These are phyloP conservation scores for Brachyhypopomus occidentalis DNA, from an alignment of 2,113 vertebrate genomes.

Conservation along the genomic window DNA sequence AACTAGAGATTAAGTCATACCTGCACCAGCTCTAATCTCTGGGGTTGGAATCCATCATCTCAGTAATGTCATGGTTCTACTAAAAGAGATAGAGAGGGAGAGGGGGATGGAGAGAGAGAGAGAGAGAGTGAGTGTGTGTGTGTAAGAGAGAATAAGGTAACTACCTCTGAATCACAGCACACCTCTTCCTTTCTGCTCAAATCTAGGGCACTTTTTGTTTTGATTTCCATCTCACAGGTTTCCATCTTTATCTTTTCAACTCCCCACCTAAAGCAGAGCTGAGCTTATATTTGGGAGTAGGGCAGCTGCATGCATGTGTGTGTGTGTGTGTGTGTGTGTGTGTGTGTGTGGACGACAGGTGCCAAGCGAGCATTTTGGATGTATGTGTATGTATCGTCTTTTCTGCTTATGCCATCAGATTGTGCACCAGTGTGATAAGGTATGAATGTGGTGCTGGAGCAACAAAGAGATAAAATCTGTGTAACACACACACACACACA, in stretches of 20 bases:
- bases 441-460: slow-evolving; percentile 9
- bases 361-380: neutral
- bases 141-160: slow-evolving; percentile 12
- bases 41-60: slow-evolving; percentile 22
- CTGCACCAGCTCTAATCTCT: slow-evolving; percentile 34
- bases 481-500: slow-evolving; percentile 28
- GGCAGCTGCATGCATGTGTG: neutral
- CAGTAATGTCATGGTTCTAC: slow-evolving; percentile 31
- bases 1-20: slow-evolving; percentile 19
- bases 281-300: neutral
- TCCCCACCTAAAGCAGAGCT: too few relatives aligned
- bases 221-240: slow-evolving; percentile 31
- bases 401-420: neutral
- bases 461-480: slow-evolving; percentile 10
- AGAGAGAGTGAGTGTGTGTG: too few relatives aligned
- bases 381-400: neutral
- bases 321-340: too few relatives aligned
- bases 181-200: slow-evolving; percentile 37
- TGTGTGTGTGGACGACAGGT: neutral
- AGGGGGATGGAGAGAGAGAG: neutral
- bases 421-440: slow-evolving; percentile 14
- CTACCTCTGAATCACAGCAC: slow-evolving; percentile 33
- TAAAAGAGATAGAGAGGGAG: neutral
- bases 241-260: too few relatives aligned
- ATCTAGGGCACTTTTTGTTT: slow-evolving; percentile 52